Evolutionary conservation across 2,113 vertebrate genomes (phyloP), one percentile per base, ranked within the genome.

Genomic region (Illadopsis cleaveri): DNA sequence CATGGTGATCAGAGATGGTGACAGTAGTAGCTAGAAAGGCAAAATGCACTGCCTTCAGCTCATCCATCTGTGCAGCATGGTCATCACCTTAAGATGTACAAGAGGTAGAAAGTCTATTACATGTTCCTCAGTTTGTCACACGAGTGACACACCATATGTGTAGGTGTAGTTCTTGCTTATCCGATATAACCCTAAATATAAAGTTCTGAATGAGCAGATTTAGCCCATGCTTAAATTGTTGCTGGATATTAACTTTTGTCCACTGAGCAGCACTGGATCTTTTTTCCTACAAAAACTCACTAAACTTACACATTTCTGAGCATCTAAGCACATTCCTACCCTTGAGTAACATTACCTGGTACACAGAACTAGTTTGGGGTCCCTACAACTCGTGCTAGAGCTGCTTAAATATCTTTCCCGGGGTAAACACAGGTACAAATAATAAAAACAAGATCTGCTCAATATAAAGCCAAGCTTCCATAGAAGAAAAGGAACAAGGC

Each of bases 121-220:
- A 72, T 44, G 10, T 61, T 57, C 10, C 17, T 75, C 40, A 16
- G 24, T 42, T 69, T 86, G 16, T 28, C 71, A 57, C 16, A 54
- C 4, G 3, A 76, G n/a, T 65, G n/a, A n/a, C n/a, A n/a, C 69
- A 80, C 3, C 0, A n/a, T 61, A 44, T 3, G 5, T 21, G 3
- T 31, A 10, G 15, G 4, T 38, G 7, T 45, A 61, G 42, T 37
- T 44, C 23, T 66, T 91, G 22, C 9, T 53, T 11, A 30, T 21
- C 33, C 79, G 25, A 48, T 14, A 30, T 20, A 73, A 42, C 57
- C 37, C 13, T 69, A 54, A 82, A 80, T 12, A 72, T 14, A 72
- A 20, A 66, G 4, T 5, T 75, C 31, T 58, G n/a, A 93, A 82
- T 6, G 7, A 40, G 19, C 19, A 64, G 47, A 83, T 72, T 92